Percentiles rank a stretch among this genome's conserved stretches.
These are phyloP conservation scores for Hermetia illucens DNA, from an alignment of 1,140 invertebrate species.

Conservation along the genomic window DNA sequence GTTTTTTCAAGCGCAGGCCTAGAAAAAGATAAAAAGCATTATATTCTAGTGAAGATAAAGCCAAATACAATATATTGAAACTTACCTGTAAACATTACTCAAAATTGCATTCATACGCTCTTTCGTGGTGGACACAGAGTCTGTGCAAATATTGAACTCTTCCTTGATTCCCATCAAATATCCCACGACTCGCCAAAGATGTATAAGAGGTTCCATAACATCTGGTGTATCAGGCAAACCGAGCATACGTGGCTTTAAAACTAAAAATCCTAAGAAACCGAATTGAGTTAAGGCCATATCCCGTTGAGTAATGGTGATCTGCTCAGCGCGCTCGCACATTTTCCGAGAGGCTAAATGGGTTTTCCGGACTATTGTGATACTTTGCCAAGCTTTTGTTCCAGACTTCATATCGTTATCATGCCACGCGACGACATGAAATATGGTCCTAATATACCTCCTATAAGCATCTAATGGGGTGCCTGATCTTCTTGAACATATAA, in stretches of 20 bases:
- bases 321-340: not conserved
- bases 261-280: not conserved
- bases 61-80: too few relatives aligned
- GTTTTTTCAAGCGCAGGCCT: not conserved
- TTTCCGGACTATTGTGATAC: not conserved
- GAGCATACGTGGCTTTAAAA: not conserved
- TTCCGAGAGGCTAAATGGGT: not conserved
- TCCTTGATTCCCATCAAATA: not conserved
- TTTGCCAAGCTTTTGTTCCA: conserved; percentile 10
- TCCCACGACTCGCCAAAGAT: not conserved
- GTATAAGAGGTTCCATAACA: not conserved
- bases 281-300: conserved; percentile 2
- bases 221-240: not conserved
- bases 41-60: too few relatives aligned
- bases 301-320: not conserved
- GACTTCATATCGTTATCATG: conserved; percentile 44
- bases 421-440: conserved; percentile 54
- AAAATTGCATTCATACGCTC: not conserved
- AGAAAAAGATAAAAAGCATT: too few relatives aligned
- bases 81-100: not conserved
- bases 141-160: not conserved
- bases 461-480: conserved; percentile 44
- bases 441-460: conserved; percentile 51
- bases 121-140: not conserved
- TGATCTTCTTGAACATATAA: conserved; percentile 46